Percentiles rank a stretch among this genome's conserved stretches.
These are phyloP conservation scores for Clarias fuscus DNA, from an alignment of 2,797 vertebrate genomes.

Conservation along the genomic window DNA sequence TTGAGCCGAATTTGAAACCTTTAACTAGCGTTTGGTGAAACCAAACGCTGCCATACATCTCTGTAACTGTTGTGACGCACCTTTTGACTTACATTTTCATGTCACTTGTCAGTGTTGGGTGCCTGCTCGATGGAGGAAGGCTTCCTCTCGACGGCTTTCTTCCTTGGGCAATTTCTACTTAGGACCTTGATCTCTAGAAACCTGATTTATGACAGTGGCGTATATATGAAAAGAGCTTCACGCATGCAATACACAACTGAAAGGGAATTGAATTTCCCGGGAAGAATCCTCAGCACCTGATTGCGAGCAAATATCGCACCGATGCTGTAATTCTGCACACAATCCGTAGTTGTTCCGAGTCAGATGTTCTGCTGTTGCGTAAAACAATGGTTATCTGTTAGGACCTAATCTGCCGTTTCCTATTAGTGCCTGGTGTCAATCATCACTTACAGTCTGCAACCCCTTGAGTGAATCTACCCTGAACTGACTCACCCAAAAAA, in stretches of 20 bases:
- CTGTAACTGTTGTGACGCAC: not conserved
- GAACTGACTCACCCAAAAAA: not conserved
- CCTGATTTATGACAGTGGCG: not conserved
- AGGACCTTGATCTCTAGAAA: not conserved
- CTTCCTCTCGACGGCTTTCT: not conserved
- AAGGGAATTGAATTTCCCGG: not conserved
- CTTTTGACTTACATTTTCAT: not conserved
- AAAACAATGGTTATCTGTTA: conserved; percentile 46
- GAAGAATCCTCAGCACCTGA: not conserved
- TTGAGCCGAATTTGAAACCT: not conserved
- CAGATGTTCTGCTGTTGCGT: conserved; percentile 25
- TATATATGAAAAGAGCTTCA: not conserved
- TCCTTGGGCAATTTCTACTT: not conserved
- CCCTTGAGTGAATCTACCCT: not conserved
- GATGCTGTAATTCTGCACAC: conserved; percentile 3
- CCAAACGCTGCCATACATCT: not conserved
- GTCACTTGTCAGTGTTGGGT: not conserved
- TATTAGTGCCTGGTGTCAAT: conserved; percentile 4
- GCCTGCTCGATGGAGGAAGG: not conserved
- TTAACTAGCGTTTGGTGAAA: not conserved
- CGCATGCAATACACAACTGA: not conserved
- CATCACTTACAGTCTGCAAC: not conserved
- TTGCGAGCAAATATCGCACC: not conserved
- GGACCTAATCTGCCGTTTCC: conserved; percentile 34
- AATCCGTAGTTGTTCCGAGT: conserved; percentile 2